Evolutionary conservation across 1,140 invertebrate genomes (phyloP).

Genomic region (Bombus waltoni): DNA sequence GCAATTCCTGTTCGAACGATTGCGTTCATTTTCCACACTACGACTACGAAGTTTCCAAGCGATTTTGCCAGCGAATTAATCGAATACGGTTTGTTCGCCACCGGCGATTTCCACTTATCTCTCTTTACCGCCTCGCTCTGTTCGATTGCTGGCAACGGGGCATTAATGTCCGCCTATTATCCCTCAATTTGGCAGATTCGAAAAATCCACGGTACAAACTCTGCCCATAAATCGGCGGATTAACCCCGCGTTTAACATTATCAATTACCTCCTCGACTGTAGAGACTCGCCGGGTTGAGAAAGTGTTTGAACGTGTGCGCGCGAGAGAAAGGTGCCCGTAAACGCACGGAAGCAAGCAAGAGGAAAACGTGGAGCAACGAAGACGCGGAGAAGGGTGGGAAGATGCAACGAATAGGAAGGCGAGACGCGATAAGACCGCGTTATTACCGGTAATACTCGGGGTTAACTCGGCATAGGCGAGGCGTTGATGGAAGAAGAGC

Average conservation of each 20-base stretch:
- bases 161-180: slow-evolving; percentile 77
- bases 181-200: slow-evolving; percentile 76
- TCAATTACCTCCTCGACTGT: slow-evolving; percentile 75
- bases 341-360: background rate
- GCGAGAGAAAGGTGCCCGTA: slow-evolving; percentile 22
- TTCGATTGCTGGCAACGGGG: slow-evolving; percentile 57
- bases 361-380: background rate
- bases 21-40: background rate
- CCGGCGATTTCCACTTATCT: slow-evolving; percentile 64
- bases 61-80: slow-evolving; percentile 43
- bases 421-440: slow-evolving; percentile 46
- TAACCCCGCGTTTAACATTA: slow-evolving; percentile 80
- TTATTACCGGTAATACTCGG: slow-evolving; percentile 63
- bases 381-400: background rate
- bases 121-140: slow-evolving; percentile 27
- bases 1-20: background rate
- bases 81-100: slow-evolving; percentile 30
- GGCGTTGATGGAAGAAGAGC: slow-evolving; percentile 42
- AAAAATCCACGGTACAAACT: slow-evolving; percentile 73
- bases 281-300: slow-evolving; percentile 8
- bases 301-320: slow-evolving; percentile 11
- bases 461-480: slow-evolving; percentile 57
- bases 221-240: slow-evolving; percentile 80
- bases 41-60: background rate
- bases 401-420: slow-evolving; percentile 46